Conservation (phyloP, 2,797 vertebrate species). For the Lophotriccus pileatus region DNA sequence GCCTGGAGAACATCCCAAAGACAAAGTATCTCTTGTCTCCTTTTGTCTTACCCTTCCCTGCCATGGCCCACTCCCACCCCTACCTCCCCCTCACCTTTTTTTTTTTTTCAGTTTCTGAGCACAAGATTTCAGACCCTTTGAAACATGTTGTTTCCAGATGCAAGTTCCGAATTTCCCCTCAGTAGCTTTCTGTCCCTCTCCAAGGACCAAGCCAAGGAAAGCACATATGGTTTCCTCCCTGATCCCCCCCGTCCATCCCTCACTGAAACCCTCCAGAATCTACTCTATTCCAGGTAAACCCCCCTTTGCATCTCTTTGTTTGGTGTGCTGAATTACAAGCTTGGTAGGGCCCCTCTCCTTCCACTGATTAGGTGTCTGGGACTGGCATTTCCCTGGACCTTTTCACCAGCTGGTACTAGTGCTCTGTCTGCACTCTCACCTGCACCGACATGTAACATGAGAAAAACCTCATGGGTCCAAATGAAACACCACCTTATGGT, state of each 20-base stretch:
- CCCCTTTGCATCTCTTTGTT: slow-evolving; percentile 27
- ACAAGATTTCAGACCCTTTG: slow-evolving; percentile 71
- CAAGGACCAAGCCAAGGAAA: slow-evolving; percentile 57
- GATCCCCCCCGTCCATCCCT: slow-evolving; percentile 15
- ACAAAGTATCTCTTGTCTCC: slow-evolving; percentile 20
- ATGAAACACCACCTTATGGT: neutral
- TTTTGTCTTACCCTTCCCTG: neutral
- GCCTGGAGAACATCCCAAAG: neutral
- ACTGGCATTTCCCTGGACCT: neutral
- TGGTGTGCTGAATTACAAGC: slow-evolving; percentile 49
- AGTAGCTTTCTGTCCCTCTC: slow-evolving; percentile 67
- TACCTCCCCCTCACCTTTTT: neutral
- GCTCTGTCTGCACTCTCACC: neutral
- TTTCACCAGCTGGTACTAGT: neutral
- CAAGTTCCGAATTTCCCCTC: slow-evolving; percentile 66
- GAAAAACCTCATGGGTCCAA: neutral
- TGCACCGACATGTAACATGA: accelerated
- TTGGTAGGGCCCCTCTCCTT: slow-evolving; percentile 53
- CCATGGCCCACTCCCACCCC: neutral
- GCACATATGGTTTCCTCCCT: slow-evolving; percentile 24
- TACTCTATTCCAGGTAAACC: slow-evolving; percentile 32
- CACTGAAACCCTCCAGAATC: slow-evolving; percentile 57
- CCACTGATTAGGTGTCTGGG: slow-evolving; percentile 57
- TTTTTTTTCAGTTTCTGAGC: slow-evolving; percentile 1
- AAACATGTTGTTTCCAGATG: slow-evolving; percentile 83